A percentile compares a stretch with the other conserved stretches of the same genome.
Conservation (phyloP, 2,888 invertebrate species). For the Zaprionus lineosus region DNA sequence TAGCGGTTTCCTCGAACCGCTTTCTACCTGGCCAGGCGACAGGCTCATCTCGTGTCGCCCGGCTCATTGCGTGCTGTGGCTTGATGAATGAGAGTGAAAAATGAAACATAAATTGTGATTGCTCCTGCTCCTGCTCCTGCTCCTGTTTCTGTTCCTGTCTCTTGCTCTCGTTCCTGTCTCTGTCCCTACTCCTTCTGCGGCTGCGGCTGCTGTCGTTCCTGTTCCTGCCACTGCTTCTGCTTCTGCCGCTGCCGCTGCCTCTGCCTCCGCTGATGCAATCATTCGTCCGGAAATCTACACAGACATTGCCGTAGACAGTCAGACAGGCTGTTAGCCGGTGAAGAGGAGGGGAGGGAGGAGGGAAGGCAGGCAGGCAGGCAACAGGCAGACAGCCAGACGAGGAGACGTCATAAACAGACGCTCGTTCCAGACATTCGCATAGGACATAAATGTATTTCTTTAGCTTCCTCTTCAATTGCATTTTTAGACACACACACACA, state of each 20-base stretch:
- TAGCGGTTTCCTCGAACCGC: no score
- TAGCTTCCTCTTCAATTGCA: slow-evolving; percentile 24
- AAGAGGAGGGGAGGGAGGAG: slow-evolving; percentile 11
- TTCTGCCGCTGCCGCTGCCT: slow-evolving; percentile 20
- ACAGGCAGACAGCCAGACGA: slow-evolving; percentile 32
- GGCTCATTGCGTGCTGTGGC: slow-evolving; percentile 60
- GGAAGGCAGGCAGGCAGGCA: slow-evolving; percentile 17
- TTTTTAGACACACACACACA: slow-evolving; percentile 11
- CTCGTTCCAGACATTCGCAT: slow-evolving; percentile 33
- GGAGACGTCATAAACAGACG: slow-evolving; percentile 62
- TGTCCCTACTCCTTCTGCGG: slow-evolving; percentile 44
- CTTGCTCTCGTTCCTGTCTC: slow-evolving; percentile 16
- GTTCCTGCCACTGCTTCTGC: slow-evolving; percentile 27
- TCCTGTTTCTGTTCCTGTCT: no score
- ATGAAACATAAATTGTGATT: slow-evolving; percentile 63
- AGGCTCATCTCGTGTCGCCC: slow-evolving; percentile 11
- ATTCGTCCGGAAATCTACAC: slow-evolving; percentile 75
- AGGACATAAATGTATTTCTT: slow-evolving; percentile 57
- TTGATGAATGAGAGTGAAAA: slow-evolving; percentile 72
- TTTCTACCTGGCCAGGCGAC: background rate
- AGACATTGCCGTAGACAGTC: slow-evolving; percentile 47
- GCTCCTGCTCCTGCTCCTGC: slow-evolving; percentile 22
- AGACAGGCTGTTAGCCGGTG: no score
- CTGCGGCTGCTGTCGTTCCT: slow-evolving; percentile 30
- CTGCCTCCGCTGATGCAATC: slow-evolving; percentile 64